Base-by-base conservation (phyloP, 2,797 vertebrate genomes). In the Typhlichthys subterraneus region DNA sequence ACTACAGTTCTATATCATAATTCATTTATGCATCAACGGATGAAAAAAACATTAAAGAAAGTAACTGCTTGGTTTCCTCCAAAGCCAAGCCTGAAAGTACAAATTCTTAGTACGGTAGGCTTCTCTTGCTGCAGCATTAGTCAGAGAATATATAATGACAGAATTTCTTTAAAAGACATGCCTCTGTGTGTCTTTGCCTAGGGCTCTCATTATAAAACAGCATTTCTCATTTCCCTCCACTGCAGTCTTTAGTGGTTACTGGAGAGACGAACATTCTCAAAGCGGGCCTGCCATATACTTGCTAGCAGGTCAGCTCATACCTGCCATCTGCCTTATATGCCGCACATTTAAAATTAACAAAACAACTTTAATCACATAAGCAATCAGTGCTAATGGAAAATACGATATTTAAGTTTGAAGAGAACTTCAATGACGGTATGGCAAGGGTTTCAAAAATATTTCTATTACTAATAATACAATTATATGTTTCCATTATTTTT, bases 171-270 rank as follows among this genome's bases (percentile, higher is more conserved):
- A 65, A 88, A 87, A 90, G 82, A 84, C 81, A 85, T 82, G 78
- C 68, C 76, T 88, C 72, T 87, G 78, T 80, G 82, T 82, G 76
- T 85, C 73, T 89, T 83, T 87, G 86, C 87, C 87, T 87, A 60
- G 52, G 87, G 89, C 87, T 86, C 73, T 89, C 79, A 81, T 90
- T 87, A 90, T 87, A 87, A 90, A 88, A 87, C 85, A 88, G 77
- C 71, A 82, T 85, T 87, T 85, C 85, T 87, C 85, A 87, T 89
- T 89, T 89, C 87, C 78, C 72, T 87, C 64, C 63, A 70, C 77
- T 83, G 76, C 79, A 71, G 79, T 88, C 84, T 84, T 88, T 77
- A 74, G 80, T 81, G 77, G 79, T 82, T 79, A 80, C 74, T 59
- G 74, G 60, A 79, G 61, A 83, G 83, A 81, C 70, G 71, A 77